Base-by-base conservation (phyloP, 2,888 invertebrate genomes). In the Meteorus cinctellus region DNA sequence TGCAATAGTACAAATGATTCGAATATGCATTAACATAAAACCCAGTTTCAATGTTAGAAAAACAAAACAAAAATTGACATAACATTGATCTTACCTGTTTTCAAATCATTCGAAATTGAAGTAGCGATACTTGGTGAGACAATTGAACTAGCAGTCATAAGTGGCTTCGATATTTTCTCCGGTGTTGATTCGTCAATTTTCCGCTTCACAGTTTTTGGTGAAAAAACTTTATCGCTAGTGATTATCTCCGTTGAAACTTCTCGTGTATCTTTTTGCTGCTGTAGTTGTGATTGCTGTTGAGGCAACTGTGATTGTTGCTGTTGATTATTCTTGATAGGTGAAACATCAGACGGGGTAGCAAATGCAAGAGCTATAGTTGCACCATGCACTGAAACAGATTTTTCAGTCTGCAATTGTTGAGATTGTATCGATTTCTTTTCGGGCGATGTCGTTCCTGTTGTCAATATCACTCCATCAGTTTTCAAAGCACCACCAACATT, bases 201-300 rank as follows among this genome's bases (percentile, higher is more conserved):
- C 83, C 87, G 86, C 72, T 89, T 89, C 10, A 88, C 84, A 0
- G 84, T 81, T 71, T 89, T 89, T 24, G 88, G 84, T 19, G 88
- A 84, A 71, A 86, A 82, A 27, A 86, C 82, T 77, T 87, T 87
- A 60, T 86, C 84, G 16, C 80, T 82, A 8, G 81, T 72, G 12
- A 82, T 82, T 66, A 85, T 82, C 24, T 86, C 85, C 24, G 84
- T 81, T 1, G 82, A 78, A 0, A 77, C 77, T 45, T 88, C 86
- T 69, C 86, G 87, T 24, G 79, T 81, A 34, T 86, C 85, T 68
- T 86, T 86, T 45, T 79, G 80, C 10, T 78, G 82, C 5, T 78
- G 80, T 34, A 24, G n/a, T 5, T 65, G 60, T 36, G 29, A 75
- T 2, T 79, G 67, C 0, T 66, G 74, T 8, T 72, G 75, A 4